These are phyloP conservation scores for Drosophila rellima DNA, from an alignment of 2,888 invertebrate genomes.

Conservation along the genomic window DNA sequence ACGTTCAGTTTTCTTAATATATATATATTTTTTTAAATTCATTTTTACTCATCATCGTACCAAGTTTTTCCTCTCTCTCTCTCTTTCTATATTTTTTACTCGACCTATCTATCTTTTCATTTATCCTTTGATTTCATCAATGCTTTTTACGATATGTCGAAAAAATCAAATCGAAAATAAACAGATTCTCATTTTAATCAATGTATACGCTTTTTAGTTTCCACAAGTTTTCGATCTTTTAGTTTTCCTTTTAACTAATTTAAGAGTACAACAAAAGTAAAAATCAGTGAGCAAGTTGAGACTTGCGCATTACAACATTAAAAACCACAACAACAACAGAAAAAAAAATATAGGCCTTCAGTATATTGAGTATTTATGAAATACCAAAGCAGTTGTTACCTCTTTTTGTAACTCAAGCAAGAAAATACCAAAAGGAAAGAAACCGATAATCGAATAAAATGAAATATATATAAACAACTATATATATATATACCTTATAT, in stretches of 20 bases:
- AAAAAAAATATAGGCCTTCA: constrained; percentile 66
- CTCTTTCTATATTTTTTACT: constrained; percentile 36
- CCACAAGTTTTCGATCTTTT: constrained; percentile 23
- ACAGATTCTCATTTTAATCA: constrained; percentile 34
- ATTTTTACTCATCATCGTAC: constrained; percentile 32
- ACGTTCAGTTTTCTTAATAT: constrained; percentile 28
- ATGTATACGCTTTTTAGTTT: constrained; percentile 30
- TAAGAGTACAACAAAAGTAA: constrained; percentile 18
- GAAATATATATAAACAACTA: constrained; percentile 54
- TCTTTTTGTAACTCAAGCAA: constrained; percentile 43
- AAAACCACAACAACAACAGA: constrained; percentile 40
- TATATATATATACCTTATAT: constrained; percentile 80
- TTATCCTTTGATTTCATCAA: constrained; percentile 64
- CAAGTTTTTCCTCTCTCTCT: constrained; percentile 28
- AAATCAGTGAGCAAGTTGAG: constrained; percentile 44
- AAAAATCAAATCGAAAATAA: constrained; percentile 23
- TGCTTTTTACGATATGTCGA: constrained; percentile 64
- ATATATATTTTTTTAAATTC: neutral
- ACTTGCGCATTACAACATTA: constrained; percentile 40
- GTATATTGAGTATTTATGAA: constrained; percentile 77
- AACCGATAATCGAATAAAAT: constrained; percentile 46
- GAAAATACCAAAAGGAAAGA: constrained; percentile 39
- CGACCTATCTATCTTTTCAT: constrained; percentile 26
- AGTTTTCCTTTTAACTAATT: constrained; percentile 22
- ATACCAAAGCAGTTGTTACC: constrained; percentile 54